A percentile compares a stretch with the other conserved stretches of the same genome.
These are phyloP conservation scores for Octodon degus DNA, from an alignment of 2,113 vertebrate species.

Conservation along the genomic window DNA sequence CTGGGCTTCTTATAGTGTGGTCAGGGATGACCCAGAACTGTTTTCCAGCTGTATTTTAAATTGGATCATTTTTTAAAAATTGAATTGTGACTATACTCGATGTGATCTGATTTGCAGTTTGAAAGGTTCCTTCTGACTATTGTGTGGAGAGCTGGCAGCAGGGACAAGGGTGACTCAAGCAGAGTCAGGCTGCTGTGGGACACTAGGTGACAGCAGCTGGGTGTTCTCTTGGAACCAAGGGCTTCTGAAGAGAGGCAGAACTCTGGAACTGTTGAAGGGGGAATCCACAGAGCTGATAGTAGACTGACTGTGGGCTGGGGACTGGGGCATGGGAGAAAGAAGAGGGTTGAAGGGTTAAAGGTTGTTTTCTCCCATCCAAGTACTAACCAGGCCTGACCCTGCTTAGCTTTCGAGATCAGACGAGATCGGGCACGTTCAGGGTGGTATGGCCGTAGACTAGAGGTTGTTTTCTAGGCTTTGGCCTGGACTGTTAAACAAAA, in stretches of 20 bases:
- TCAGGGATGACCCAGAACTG: neutral
- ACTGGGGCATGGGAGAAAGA: neutral
- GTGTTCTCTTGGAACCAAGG: neutral
- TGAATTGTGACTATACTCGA: neutral
- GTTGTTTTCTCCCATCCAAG: slow-evolving; percentile 9
- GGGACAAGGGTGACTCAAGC: neutral
- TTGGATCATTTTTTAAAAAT: neutral
- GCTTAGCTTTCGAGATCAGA: too few relatives aligned
- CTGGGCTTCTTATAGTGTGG: neutral
- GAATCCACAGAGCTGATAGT: neutral
- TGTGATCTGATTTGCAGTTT: slow-evolving; percentile 7
- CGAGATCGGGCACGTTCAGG: too few relatives aligned
- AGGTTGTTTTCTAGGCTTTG: slow-evolving; percentile 1
- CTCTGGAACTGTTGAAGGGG: slow-evolving; percentile 8
- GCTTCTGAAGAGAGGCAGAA: slow-evolving; percentile 24
- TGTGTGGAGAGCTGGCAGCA: neutral
- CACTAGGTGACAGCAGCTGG: neutral
- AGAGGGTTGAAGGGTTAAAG: neutral
- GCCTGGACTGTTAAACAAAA: slow-evolving; percentile 8
- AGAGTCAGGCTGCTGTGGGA: neutral
- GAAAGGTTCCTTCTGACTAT: neutral
- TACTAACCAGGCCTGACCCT: too few relatives aligned
- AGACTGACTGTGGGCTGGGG: neutral
- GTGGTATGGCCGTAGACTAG: too few relatives aligned
- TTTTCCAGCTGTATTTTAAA: slow-evolving; percentile 24